Evolutionary conservation across 2,888 invertebrate species (phyloP).

Genomic region (Drosophila phalerata): DNA sequence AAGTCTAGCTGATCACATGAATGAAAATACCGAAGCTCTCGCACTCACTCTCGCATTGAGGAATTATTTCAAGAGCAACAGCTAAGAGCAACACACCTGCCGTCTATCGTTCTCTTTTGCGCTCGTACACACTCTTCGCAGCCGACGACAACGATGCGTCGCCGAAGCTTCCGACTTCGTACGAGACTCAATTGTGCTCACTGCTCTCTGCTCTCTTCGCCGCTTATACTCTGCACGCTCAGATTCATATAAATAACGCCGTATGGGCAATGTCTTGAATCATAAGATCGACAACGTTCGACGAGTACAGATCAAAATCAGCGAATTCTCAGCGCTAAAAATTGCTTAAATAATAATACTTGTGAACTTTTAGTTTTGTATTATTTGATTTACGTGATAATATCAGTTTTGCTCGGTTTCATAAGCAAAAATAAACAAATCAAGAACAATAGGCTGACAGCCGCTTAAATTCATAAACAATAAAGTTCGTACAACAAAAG

Average conservation of each 20-base stretch:
- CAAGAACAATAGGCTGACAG: constrained; percentile 45
- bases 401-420: constrained; percentile 45
- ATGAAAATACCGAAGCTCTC: constrained; percentile 57
- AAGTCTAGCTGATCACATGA: constrained; percentile 53
- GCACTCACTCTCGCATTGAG: constrained; percentile 43
- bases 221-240: constrained; percentile 26
- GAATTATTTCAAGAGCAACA: constrained; percentile 58
- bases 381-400: constrained; percentile 42
- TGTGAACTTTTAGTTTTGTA: constrained; percentile 39
- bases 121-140: constrained; percentile 36
- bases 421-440: constrained; percentile 44
- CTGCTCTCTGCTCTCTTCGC: constrained; percentile 19
- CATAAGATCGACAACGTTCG: constrained; percentile 85
- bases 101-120: constrained; percentile 66
- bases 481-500: constrained; percentile 54
- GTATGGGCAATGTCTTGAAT: constrained; percentile 81
- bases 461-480: constrained; percentile 67
- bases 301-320: constrained; percentile 76
- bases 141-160: constrained; percentile 73
- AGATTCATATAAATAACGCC: constrained; percentile 65
- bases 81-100: constrained; percentile 72
- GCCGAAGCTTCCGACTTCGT: constrained; percentile 81
- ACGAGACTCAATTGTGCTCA: constrained; percentile 17
- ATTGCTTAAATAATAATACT: constrained; percentile 26
- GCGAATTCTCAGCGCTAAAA: constrained; percentile 20